A percentile compares a stretch with the other conserved stretches of the same genome.
Evolutionary conservation across 1,140 invertebrate species (phyloP).

Genomic region (Panagrolaimus sp.): DNA sequence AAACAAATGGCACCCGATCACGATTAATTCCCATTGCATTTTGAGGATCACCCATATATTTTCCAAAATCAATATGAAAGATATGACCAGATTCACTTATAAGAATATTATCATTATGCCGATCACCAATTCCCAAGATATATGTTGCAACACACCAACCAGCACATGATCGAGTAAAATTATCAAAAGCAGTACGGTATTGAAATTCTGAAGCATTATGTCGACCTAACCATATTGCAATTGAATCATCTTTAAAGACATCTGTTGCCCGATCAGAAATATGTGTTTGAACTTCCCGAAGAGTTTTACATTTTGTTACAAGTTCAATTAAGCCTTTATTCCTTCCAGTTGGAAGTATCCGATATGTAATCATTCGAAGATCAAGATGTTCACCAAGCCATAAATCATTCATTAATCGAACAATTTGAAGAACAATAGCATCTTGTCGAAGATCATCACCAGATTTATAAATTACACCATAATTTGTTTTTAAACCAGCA

Average conservation of each 20-base stretch:
- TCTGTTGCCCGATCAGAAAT: slow-evolving; percentile 79
- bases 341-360: slow-evolving; percentile 81
- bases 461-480: slow-evolving; percentile 71
- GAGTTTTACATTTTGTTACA: slow-evolving; percentile 88
- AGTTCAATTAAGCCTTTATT: slow-evolving; percentile 87
- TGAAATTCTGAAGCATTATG: slow-evolving; percentile 93
- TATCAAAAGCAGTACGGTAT: slow-evolving; percentile 71
- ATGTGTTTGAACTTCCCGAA: slow-evolving; percentile 79
- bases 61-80: slow-evolving; percentile 98
- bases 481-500: slow-evolving; percentile 69
- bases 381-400: slow-evolving; percentile 90
- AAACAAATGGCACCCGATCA: slow-evolving; percentile 91
- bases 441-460: slow-evolving; percentile 97
- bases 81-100: slow-evolving; percentile 97
- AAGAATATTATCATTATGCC: slow-evolving; percentile 99
- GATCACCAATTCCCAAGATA: slow-evolving; percentile 91
- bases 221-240: slow-evolving; percentile 92
- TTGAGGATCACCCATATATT: slow-evolving; percentile 95
- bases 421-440: slow-evolving; percentile 89
- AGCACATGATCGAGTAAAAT: slow-evolving; percentile 80
- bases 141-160: slow-evolving; percentile 98
- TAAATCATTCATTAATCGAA: slow-evolving; percentile 85
- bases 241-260: slow-evolving; percentile 90
- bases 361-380: slow-evolving; percentile 89
- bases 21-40: slow-evolving; percentile 73